Evolutionary conservation across 2,113 vertebrate species (phyloP).

Genomic region (Hypanus sabinus): DNA sequence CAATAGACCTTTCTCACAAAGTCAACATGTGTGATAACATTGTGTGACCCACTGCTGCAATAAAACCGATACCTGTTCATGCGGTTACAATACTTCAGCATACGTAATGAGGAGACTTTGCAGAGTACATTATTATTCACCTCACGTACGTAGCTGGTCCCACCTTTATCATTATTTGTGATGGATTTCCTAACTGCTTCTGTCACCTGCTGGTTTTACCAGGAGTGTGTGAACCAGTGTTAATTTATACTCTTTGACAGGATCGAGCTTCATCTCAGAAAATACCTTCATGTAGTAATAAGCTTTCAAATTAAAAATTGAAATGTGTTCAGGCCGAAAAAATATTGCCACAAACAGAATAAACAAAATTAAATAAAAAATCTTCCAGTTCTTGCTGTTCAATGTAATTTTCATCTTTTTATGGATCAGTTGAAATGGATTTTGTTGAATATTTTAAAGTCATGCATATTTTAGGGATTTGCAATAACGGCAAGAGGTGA

Average conservation of each 20-base stretch:
- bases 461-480: not conserved
- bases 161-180: not conserved
- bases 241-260: not conserved
- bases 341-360: not conserved
- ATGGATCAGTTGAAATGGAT: not conserved
- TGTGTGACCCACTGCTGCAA: not conserved
- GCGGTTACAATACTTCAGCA: not conserved
- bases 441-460: constrained; percentile 6
- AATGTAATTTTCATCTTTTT: not conserved
- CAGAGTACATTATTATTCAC: not conserved
- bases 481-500: not conserved
- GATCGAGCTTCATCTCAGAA: not conserved
- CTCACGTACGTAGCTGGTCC: not conserved
- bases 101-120: not conserved
- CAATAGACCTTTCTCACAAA: not conserved
- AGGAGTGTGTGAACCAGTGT: not conserved
- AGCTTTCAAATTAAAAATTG: not conserved
- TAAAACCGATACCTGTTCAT: not conserved
- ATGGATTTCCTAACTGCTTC: not conserved
- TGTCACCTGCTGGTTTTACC: not conserved
- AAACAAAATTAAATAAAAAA: not conserved
- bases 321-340: not conserved
- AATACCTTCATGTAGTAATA: not conserved
- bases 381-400: not conserved
- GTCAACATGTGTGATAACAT: not conserved